Evolutionary conservation across 2,888 invertebrate genomes (phyloP).

Genomic region (Periphyllus acericola): DNA sequence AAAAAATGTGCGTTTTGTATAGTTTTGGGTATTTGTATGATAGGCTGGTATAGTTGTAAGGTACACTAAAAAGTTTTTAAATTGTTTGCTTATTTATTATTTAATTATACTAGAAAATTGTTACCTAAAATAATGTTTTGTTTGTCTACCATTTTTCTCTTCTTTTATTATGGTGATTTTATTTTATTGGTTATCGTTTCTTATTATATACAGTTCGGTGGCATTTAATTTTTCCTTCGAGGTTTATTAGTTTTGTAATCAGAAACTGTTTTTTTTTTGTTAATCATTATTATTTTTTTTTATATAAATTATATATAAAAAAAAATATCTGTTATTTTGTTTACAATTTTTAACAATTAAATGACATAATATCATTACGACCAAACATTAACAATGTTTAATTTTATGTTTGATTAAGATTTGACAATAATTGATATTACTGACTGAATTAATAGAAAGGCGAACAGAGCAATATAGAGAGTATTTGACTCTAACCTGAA

Average conservation of each 20-base stretch:
- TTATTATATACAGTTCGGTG: conserved; percentile 11
- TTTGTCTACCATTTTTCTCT: conserved; percentile 21
- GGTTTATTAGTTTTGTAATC: conserved; percentile 17
- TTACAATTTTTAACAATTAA: conserved; percentile 4
- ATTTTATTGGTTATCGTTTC: conserved; percentile 45
- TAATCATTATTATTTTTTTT: conserved; percentile 10
- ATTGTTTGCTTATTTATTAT: conserved; percentile 40
- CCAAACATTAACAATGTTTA: conserved; percentile 3
- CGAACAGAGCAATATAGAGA: conserved; percentile 11
- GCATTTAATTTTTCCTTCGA: conserved; percentile 16
- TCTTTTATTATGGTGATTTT: conserved; percentile 43
- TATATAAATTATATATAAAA: conserved; percentile 12
- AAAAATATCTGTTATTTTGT: conserved; percentile 9
- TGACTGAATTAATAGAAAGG: conserved; percentile 2
- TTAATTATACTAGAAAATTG: conserved; percentile 43
- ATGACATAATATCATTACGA: not conserved
- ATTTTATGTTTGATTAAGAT: not conserved
- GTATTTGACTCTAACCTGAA: not conserved
- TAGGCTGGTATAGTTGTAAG: conserved; percentile 25
- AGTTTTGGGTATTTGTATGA: conserved; percentile 43
- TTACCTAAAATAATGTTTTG: conserved; percentile 41
- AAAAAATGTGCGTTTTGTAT: conserved; percentile 42
- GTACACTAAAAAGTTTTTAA: not conserved
- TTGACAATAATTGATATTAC: not conserved
- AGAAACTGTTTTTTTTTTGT: not conserved